Conservation (phyloP, 1,140 invertebrate species). For the Pollicipes pollicipes region DNA sequence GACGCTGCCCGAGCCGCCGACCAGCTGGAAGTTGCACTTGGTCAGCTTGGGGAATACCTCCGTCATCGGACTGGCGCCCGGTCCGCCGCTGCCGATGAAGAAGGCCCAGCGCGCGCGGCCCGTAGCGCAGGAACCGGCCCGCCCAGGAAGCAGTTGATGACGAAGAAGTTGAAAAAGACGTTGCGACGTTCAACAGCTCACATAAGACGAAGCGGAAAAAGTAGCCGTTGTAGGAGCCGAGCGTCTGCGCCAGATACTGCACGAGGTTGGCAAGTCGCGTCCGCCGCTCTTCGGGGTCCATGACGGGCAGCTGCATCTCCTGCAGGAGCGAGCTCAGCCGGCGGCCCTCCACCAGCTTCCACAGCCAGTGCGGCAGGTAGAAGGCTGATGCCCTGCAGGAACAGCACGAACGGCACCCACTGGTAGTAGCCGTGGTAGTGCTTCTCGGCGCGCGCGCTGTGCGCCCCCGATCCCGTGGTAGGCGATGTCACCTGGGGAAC, state of each 20-base stretch:
- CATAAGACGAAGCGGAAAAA: slow-evolving; percentile 19
- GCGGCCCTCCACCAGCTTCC: slow-evolving; percentile 71
- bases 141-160: slow-evolving; percentile 29
- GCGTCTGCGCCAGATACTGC: background rate
- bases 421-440: slow-evolving; percentile 4
- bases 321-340: slow-evolving; percentile 14
- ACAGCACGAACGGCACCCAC: slow-evolving; percentile 58
- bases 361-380: slow-evolving; percentile 73
- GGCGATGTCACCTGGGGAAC: background rate
- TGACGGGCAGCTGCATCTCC: slow-evolving; percentile 13
- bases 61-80: slow-evolving; percentile 40
- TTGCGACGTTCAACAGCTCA: slow-evolving; percentile 26
- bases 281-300: slow-evolving; percentile 8
- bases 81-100: slow-evolving; percentile 3
- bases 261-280: background rate
- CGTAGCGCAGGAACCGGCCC: slow-evolving; percentile 32
- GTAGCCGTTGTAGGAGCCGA: slow-evolving; percentile 4
- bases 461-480: background rate
- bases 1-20: background rate
- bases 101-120: slow-evolving; percentile 25
- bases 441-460: background rate
- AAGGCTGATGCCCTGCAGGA: slow-evolving; percentile 72
- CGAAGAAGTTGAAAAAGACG: slow-evolving; percentile 28
- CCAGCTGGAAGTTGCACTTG: slow-evolving; percentile 12
- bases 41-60: slow-evolving; percentile 50